Evolutionary conservation across 2,888 invertebrate genomes (phyloP), one percentile per base, ranked within the genome.

Genomic region (Pegoplata infirma): DNA sequence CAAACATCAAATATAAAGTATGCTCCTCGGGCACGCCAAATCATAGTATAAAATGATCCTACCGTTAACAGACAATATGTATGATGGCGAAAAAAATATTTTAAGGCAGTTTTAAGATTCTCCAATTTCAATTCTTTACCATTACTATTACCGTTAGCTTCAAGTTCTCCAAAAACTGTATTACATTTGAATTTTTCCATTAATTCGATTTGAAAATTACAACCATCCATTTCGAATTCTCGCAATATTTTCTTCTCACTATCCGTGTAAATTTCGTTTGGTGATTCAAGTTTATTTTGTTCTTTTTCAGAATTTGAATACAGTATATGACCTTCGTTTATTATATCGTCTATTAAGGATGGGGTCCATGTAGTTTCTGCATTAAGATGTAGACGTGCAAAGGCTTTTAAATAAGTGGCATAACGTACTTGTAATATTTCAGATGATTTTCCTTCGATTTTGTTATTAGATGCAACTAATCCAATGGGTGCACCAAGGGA

Each of bases 1-100:
- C 86, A 86, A 40, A 85, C 81, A 75, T 89, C 89, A 25, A 89
- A 83, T 0, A 89, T 82, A 80, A 89, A 86, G 81, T 84, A 89
- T 1, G 84, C 80, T 2, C 84, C 85, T 0, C 66, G 64, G 2
- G 86, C 83, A 36, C 82, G 85, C 89, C 89, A 89, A 3, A 89
- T 82, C 17, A 89, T 58, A n/a, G 83, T 51, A 81, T 89, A 89
- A 73, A 82, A 83, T n/a, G 77, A 63, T 0, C 79, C 81, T 0
- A 87, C 78, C 19, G 77, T 84, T 17, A 88, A 72, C 0, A 89
- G 47, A 0, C 83, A 84, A 58, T 84, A 83, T 25, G 84, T 84
- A 12, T 73, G 69, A 1, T 83, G 75, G 5, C 81, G 83, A 17
- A 89, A 86, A 28, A 86, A 89, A 5, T 75, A 81, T 3, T 71